Percentiles rank a stretch among this genome's conserved stretches.
These are phyloP conservation scores for Leucophora obtusa DNA, from an alignment of 2,888 invertebrate genomes.

Conservation along the genomic window DNA sequence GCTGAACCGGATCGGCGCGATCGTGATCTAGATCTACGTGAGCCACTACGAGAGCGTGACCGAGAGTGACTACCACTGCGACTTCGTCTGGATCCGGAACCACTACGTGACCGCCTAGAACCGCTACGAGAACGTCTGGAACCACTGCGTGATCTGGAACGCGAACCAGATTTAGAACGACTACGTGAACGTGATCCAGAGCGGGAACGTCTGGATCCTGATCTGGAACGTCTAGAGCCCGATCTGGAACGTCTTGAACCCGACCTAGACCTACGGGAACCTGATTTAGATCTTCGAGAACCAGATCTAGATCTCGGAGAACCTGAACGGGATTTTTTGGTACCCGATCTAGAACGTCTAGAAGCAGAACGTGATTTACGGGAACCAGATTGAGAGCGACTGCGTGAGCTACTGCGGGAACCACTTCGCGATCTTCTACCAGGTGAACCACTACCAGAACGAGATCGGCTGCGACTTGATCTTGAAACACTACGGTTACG, in stretches of 20 bases:
- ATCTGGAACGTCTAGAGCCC: conserved; percentile 66
- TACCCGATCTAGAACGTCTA: conserved; percentile 19
- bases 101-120: conserved; percentile 23
- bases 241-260: conserved; percentile 67
- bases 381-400: conserved; percentile 70
- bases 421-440: conserved; percentile 66
- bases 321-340: conserved; percentile 59
- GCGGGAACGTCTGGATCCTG: conserved; percentile 69
- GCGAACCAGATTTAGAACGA: conserved; percentile 59
- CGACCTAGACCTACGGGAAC: conserved; percentile 36
- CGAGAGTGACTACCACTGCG: conserved; percentile 66
- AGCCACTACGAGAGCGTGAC: conserved; percentile 67
- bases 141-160: conserved; percentile 63
- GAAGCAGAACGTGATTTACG: conserved; percentile 38
- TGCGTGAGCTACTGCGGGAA: conserved; percentile 63
- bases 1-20: conserved; percentile 61
- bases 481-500: conserved; percentile 71
- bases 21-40: conserved; percentile 58
- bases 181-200: conserved; percentile 72
- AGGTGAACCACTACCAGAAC: conserved; percentile 62
- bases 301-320: conserved; percentile 59
- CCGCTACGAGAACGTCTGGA: conserved; percentile 68
- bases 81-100: conserved; percentile 50
- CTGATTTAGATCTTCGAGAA: conserved; percentile 61
- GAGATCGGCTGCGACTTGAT: conserved; percentile 66